Percentiles rank a stretch among this genome's conserved stretches.
Evolutionary conservation across 2,888 invertebrate species (phyloP).

Genomic region (Pristionchus fissidentatus): DNA sequence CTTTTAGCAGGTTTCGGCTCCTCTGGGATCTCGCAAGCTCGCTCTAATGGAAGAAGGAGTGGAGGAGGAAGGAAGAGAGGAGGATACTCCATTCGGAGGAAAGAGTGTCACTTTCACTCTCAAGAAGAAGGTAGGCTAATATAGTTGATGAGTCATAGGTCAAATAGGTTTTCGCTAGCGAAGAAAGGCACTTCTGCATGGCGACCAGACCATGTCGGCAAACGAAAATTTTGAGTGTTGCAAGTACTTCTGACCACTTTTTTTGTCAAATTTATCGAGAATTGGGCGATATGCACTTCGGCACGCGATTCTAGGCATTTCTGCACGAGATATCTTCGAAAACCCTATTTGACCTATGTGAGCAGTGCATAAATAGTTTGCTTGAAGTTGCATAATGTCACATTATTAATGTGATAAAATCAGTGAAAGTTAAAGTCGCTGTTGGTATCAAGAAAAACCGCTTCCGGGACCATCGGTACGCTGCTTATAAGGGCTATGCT

Average conservation of each 20-base stretch:
- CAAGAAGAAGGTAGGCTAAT: slow-evolving; percentile 50
- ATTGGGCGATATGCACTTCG: too few relatives aligned
- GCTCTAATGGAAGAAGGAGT: neutral
- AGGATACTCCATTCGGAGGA: slow-evolving; percentile 67
- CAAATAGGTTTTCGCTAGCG: too few relatives aligned
- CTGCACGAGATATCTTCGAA: too few relatives aligned
- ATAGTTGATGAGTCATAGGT: too few relatives aligned
- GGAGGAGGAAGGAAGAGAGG: slow-evolving; percentile 51
- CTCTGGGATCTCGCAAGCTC: slow-evolving; percentile 5
- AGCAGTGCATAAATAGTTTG: neutral
- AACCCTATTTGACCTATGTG: neutral
- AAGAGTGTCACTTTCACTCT: slow-evolving; percentile 66
- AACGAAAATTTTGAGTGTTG: too few relatives aligned
- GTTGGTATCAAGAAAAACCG: neutral
- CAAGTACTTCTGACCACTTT: too few relatives aligned
- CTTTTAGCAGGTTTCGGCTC: neutral
- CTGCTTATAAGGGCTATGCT: too few relatives aligned
- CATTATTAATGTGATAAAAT: neutral
- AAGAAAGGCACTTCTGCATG: too few relatives aligned
- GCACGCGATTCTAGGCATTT: too few relatives aligned
- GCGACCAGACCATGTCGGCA: too few relatives aligned
- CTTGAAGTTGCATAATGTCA: neutral
- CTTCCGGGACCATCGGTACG: too few relatives aligned
- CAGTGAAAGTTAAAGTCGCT: neutral
- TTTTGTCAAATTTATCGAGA: too few relatives aligned